phyloP scores from a whole-genome alignment of 2,797 vertebrate genomes.

The Bryconaethiops microstoma region DNA sequence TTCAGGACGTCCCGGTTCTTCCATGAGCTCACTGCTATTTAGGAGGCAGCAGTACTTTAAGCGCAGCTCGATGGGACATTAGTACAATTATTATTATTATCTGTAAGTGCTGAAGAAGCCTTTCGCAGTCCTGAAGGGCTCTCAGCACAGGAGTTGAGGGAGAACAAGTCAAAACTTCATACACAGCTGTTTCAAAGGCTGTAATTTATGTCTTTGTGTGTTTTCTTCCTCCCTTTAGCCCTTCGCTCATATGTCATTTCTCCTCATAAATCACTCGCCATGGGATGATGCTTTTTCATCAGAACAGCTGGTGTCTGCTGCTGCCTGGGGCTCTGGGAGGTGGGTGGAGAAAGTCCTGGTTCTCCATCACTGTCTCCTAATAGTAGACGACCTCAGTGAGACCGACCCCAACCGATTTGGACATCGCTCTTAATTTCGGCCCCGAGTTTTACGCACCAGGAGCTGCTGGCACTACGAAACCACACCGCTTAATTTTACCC shows the following conservation, averaged over 20 bases:
- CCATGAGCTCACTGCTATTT: constrained; percentile 5
- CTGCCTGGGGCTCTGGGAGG: background rate
- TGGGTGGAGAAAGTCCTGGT: background rate
- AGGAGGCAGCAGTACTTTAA: background rate
- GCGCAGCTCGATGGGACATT: background rate
- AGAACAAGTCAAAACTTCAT: background rate
- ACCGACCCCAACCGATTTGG: no score
- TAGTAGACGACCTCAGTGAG: no score
- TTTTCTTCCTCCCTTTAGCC: background rate
- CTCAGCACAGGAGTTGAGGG: background rate
- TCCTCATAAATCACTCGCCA: background rate
- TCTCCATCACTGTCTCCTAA: background rate
- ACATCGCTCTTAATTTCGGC: no score
- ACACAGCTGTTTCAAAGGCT: background rate
- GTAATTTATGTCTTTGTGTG: background rate
- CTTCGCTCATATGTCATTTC: background rate
- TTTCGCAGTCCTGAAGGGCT: background rate
- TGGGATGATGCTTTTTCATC: background rate
- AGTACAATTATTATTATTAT: background rate
- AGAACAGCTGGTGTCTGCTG: constrained; percentile 11
- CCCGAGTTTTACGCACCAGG: no score
- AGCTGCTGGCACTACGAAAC: no score
- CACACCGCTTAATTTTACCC: no score
- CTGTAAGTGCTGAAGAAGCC: background rate
- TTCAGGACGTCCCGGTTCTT: background rate